Evolutionary conservation across 2,888 invertebrate genomes (phyloP).

Genomic region (Mellilla xanthometata): DNA sequence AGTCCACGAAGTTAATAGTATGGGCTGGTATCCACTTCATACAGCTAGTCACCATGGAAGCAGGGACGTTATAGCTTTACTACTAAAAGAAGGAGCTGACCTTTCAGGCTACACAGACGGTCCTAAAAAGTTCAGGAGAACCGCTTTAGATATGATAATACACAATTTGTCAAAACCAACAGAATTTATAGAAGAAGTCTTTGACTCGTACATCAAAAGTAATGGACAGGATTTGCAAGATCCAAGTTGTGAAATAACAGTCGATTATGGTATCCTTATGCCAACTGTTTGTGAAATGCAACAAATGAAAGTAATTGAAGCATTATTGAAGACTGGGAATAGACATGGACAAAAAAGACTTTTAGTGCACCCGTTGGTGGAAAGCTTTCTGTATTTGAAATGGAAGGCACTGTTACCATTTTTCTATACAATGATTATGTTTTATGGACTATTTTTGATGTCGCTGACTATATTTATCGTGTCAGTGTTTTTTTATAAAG

Average conservation of each 20-base stretch:
- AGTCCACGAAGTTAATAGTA: constrained; percentile 66
- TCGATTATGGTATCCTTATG: constrained; percentile 77
- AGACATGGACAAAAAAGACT: constrained; percentile 70
- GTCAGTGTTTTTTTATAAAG: constrained; percentile 72
- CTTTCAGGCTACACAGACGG: constrained; percentile 65
- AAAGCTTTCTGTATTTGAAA: constrained; percentile 81
- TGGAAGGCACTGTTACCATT: constrained; percentile 80
- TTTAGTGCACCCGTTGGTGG: constrained; percentile 80
- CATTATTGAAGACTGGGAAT: constrained; percentile 77
- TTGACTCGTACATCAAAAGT: constrained; percentile 75
- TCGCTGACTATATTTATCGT: constrained; percentile 74
- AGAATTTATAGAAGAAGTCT: constrained; percentile 75
- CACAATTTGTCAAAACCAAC: constrained; percentile 76
- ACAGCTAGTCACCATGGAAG: constrained; percentile 81
- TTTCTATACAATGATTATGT: constrained; percentile 75
- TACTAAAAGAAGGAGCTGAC: constrained; percentile 72
- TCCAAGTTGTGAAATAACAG: constrained; percentile 66
- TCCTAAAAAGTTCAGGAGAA: constrained; percentile 60
- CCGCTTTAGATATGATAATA: constrained; percentile 78
- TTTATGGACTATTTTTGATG: constrained; percentile 74
- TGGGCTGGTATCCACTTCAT: constrained; percentile 62
- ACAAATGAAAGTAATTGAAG: constrained; percentile 81
- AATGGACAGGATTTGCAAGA: constrained; percentile 61
- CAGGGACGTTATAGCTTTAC: constrained; percentile 75
- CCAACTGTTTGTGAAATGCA: constrained; percentile 68